phyloP scores from a whole-genome alignment of 2,797 vertebrate genomes.

The Fringilla coelebs region DNA sequence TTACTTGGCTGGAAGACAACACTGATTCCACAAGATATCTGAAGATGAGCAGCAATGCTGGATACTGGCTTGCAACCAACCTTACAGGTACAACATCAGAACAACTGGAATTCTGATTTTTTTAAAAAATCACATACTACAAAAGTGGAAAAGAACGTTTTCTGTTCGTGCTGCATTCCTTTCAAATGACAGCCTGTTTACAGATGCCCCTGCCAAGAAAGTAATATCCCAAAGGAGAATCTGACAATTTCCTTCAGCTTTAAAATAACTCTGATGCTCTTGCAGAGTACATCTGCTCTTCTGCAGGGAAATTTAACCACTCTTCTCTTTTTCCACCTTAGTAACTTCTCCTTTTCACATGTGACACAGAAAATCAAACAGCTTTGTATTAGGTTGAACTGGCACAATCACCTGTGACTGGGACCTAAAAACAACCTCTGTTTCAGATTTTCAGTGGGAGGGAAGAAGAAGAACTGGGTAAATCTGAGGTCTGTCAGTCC shows the following conservation, averaged over 20 bases:
- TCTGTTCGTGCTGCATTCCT: slow-evolving; percentile 2
- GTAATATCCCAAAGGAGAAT: slow-evolving; percentile 42
- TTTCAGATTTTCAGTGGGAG: background rate
- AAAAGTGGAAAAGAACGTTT: background rate
- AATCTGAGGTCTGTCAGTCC: background rate
- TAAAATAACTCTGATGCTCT: slow-evolving; percentile 19
- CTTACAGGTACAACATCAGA: background rate
- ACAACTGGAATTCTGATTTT: background rate
- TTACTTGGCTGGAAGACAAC: background rate
- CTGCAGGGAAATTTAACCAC: background rate
- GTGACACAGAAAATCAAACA: background rate
- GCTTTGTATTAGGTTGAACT: background rate
- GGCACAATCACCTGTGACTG: background rate
- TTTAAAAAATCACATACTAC: background rate
- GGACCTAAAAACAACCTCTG: background rate
- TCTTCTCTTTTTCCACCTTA: background rate
- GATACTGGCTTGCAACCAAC: background rate
- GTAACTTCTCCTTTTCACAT: background rate
- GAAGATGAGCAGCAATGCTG: background rate
- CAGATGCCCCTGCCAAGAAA: slow-evolving; percentile 43
- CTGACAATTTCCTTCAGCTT: slow-evolving; percentile 43
- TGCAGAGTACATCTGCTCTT: background rate
- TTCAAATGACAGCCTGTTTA: slow-evolving; percentile 47
- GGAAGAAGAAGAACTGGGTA: background rate
- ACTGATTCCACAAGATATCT: background rate